Evolutionary conservation across 2,888 invertebrate species (phyloP).

Genomic region (Ariolimax columbianus): DNA sequence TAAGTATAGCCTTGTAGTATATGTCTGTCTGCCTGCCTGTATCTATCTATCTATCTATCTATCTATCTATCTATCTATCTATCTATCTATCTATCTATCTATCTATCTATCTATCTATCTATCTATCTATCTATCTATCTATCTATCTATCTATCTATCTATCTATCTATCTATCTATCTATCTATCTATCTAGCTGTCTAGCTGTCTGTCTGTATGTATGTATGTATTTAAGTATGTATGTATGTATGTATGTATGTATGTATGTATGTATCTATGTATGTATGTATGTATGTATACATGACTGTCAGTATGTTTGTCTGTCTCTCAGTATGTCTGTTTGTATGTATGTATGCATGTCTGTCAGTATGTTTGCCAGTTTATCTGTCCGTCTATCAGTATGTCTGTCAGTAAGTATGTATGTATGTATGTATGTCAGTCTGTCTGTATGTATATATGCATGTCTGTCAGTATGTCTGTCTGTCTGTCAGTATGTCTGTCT

Average conservation of each 20-base stretch:
- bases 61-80: constrained; percentile 29
- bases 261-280: constrained; percentile 1
- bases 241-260: background rate
- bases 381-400: background rate
- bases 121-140: constrained; percentile 13
- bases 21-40: background rate
- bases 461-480: too few species aligned
- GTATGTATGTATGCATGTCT: background rate
- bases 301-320: background rate
- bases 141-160: constrained; percentile 13
- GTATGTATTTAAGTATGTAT: background rate
- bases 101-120: constrained; percentile 14
- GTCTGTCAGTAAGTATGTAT: background rate
- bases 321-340: background rate
- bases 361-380: background rate
- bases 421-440: background rate
- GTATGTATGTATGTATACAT: background rate
- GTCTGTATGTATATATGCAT: background rate
- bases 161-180: constrained; percentile 18
- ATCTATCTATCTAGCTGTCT: constrained; percentile 23
- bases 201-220: constrained; percentile 17
- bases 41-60: constrained; percentile 15
- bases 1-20: too few species aligned
- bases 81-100: constrained; percentile 26
- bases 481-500: too few species aligned